Conservation (phyloP, 2,888 invertebrate species). For the Eucera pruinosa region DNA sequence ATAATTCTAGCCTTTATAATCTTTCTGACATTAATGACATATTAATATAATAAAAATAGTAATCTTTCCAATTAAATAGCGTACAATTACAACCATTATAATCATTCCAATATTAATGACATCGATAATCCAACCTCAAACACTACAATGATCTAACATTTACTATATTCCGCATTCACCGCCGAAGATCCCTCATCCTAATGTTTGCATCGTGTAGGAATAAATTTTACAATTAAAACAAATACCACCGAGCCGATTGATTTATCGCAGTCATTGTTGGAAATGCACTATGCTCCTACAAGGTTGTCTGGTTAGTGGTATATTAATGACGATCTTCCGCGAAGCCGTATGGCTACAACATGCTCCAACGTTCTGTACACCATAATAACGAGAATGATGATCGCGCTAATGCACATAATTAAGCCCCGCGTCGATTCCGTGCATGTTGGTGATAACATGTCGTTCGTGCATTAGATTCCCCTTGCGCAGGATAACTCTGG, state of each 20-base stretch:
- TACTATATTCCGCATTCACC: too few species aligned
- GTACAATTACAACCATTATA: too few species aligned
- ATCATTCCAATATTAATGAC: too few species aligned
- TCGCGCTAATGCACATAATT: slow-evolving; percentile 68
- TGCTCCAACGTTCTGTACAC: slow-evolving; percentile 57
- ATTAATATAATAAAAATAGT: too few species aligned
- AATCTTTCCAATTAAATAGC: too few species aligned
- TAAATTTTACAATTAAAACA: slow-evolving; percentile 51
- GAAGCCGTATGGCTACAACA: slow-evolving; percentile 46
- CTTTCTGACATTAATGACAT: too few species aligned
- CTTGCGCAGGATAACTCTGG: slow-evolving; percentile 33
- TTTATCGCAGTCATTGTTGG: slow-evolving; percentile 60
- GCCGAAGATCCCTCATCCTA: too few species aligned
- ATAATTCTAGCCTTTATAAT: too few species aligned
- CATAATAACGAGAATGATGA: slow-evolving; percentile 66
- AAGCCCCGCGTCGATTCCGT: slow-evolving; percentile 59
- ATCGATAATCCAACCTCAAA: too few species aligned
- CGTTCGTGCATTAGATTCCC: slow-evolving; percentile 61
- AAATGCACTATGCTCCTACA: slow-evolving; percentile 52
- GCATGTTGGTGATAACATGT: slow-evolving; percentile 59
- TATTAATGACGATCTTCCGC: slow-evolving; percentile 64
- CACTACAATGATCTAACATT: too few species aligned
- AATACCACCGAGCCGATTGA: slow-evolving; percentile 44
- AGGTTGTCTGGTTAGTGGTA: slow-evolving; percentile 53
- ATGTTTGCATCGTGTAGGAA: not conserved